These are phyloP conservation scores for Tiliacea citrago DNA, from an alignment of 2,888 invertebrate genomes.

Conservation along the genomic window DNA sequence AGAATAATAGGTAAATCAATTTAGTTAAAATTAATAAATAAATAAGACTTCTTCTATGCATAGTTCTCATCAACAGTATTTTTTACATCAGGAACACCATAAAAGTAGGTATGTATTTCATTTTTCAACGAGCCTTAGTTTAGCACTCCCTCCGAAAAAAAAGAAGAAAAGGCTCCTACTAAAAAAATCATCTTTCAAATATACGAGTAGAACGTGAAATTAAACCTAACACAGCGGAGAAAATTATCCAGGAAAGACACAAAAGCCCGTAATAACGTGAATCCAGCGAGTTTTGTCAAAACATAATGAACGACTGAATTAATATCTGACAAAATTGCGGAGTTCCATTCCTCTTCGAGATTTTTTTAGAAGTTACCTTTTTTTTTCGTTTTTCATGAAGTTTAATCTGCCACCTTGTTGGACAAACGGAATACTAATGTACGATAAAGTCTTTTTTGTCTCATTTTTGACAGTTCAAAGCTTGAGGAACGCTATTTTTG, in stretches of 20 bases:
- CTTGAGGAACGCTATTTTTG: conserved; percentile 9
- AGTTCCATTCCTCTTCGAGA: conserved; percentile 24
- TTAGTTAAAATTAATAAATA: background rate
- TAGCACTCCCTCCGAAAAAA: background rate
- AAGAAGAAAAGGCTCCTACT: background rate
- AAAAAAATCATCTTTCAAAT: conserved; percentile 39
- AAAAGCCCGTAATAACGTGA: conserved; percentile 56
- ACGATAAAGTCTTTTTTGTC: conserved; percentile 16
- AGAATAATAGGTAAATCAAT: background rate
- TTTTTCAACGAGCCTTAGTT: background rate
- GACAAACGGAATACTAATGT: conserved; percentile 48
- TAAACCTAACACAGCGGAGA: conserved; percentile 49
- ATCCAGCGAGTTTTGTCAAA: conserved; percentile 51
- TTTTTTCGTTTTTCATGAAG: conserved; percentile 32
- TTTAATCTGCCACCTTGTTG: conserved; percentile 46
- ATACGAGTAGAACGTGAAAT: conserved; percentile 51
- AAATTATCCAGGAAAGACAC: conserved; percentile 56
- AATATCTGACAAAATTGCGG: conserved; percentile 51
- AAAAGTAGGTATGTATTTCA: background rate
- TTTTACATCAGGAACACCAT: background rate
- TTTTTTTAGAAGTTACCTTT: conserved; percentile 30
- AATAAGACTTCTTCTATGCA: background rate
- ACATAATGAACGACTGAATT: conserved; percentile 60
- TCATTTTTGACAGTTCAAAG: background rate
- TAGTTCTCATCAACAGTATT: background rate